Evolutionary conservation across 92 coral and sea anemone genomes (phyloP).

Genomic region (Siderastrea radians): DNA sequence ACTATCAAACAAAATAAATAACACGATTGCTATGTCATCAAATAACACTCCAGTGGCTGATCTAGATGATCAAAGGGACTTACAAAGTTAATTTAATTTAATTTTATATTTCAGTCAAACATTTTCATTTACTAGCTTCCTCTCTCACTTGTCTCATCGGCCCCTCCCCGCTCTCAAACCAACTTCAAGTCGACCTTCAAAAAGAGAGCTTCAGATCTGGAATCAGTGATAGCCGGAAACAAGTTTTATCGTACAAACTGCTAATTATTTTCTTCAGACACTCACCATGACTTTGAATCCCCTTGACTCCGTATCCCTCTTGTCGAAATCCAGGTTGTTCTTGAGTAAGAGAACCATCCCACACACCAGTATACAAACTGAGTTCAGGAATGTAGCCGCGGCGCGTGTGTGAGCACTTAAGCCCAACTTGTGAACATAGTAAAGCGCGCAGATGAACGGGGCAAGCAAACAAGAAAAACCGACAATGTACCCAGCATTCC

Average conservation of each 20-base stretch:
- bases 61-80: no score
- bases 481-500: slow-evolving; percentile 55
- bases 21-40: no score
- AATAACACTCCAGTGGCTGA: no score
- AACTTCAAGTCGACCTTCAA: no score
- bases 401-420: slow-evolving; percentile 39
- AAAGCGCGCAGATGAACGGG: slow-evolving; percentile 52
- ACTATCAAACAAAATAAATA: no score
- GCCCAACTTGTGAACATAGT: slow-evolving; percentile 35
- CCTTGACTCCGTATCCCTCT: slow-evolving; percentile 25
- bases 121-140: no score
- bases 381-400: slow-evolving; percentile 40
- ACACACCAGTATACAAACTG: slow-evolving; percentile 20
- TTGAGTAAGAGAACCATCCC: slow-evolving; percentile 54
- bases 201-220: no score
- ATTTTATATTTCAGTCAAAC: no score
- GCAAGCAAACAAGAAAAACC: slow-evolving; percentile 60
- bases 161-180: no score
- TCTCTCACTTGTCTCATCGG: no score
- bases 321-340: slow-evolving; percentile 49
- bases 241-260: neutral
- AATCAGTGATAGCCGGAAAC: neutral
- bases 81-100: no score
- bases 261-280: neutral
- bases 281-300: slow-evolving; percentile 67